Conservation (phyloP, 1,140 invertebrate genomes). For the Ceratina calcarata region DNA sequence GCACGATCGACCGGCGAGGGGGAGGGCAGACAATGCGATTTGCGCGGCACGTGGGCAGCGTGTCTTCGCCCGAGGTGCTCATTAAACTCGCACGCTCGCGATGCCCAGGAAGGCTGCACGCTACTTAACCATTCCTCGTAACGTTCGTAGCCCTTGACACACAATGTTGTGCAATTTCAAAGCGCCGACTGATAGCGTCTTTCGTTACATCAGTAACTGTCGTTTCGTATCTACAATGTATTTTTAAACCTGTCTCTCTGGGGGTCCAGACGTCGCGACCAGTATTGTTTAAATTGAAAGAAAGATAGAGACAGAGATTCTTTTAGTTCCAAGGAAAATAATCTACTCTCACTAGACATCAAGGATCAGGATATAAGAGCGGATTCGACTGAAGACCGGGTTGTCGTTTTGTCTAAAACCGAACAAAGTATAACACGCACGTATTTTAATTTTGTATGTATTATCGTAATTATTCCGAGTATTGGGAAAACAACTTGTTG, state of each 20-base stretch:
- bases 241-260: no score
- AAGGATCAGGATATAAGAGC: no score
- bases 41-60: neutral
- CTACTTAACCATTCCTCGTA: neutral
- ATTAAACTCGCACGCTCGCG: conserved; percentile 7
- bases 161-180: conserved; percentile 71
- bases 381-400: no score
- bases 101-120: conserved; percentile 4
- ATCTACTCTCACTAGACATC: no score
- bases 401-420: no score
- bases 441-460: neutral
- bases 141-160: conserved; percentile 74
- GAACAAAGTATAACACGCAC: neutral
- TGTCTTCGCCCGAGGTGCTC: conserved; percentile 4
- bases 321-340: no score
- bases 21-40: neutral
- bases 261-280: no score
- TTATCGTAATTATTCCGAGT: conserved; percentile 6
- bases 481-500: conserved; percentile 21
- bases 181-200: conserved; percentile 46
- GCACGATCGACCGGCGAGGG: neutral
- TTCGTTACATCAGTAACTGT: conserved; percentile 64
- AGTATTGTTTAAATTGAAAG: no score
- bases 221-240: conserved; percentile 8
- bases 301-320: no score